Base-by-base conservation (phyloP, 1,140 invertebrate genomes). In the Drosophila miranda region DNA sequence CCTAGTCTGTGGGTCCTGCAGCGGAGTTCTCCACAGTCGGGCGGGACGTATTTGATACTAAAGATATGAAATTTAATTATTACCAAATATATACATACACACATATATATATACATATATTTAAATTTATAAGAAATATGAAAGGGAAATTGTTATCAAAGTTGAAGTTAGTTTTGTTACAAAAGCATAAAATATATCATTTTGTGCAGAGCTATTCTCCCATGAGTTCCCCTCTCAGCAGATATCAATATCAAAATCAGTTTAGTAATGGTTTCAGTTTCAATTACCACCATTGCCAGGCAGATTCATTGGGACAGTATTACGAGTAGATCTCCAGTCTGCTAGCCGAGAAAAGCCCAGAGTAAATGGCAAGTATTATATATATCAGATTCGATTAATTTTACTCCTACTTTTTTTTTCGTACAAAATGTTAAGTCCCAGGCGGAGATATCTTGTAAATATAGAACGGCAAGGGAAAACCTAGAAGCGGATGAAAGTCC, bases 161-260 rank as follows among this genome's bases (percentile, higher is more conserved):
- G 83, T 86, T 82, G 82, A 78, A 82, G 82, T 82, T 86, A 82
- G 60, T 87, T 86, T 87, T 87, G 83, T 86, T 82, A 87, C 60
- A 84, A 89, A 74, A 89, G 81, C 82, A 38, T 38, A 38, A 38
- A 86, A 89, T 84, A 75, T 66, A 75, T 82, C 68, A 61, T 60
- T 77, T 78, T 70, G 75, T 68, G 68, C 76, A 80, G 71, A 75
- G 30, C 59, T 38, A 58, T 46, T 64, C 48, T 38, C 50, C 46
- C 56, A 49, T 78, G 48, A 67, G 74, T 83, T 78, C 38, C 30
- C 62, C 48, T 58, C 28, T 81, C 45, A 38, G 4, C 34, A 38
- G 66, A 66, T 28, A 66, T 28, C 46, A 66, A 41, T 67, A 45
- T 34, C 50, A 53, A 55, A 38, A 38, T 68, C 44, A 38, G 52